These are phyloP conservation scores for Coleophora flavipennella DNA, from an alignment of 2,888 invertebrate genomes.

Conservation along the genomic window DNA sequence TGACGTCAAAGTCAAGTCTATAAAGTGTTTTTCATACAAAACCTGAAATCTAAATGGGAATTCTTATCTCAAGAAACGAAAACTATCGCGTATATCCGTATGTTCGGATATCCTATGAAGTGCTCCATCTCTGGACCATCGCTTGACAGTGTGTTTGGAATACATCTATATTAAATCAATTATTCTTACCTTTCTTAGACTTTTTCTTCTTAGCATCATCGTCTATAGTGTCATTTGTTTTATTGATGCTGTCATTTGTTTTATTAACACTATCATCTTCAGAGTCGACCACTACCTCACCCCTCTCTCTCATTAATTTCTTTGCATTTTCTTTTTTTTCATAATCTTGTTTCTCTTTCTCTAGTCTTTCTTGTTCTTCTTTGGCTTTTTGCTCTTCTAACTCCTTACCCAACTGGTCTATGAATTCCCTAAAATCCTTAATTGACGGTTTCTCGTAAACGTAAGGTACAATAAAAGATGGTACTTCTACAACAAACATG, in stretches of 20 bases:
- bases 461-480: conserved; percentile 94
- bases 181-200: conserved; percentile 36
- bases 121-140: no score
- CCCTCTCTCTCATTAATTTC: conserved; percentile 33
- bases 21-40: no score
- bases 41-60: no score
- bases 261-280: conserved; percentile 18
- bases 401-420: conserved; percentile 75
- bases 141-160: no score
- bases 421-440: conserved; percentile 82
- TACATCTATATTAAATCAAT: not conserved
- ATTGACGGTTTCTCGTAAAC: conserved; percentile 92
- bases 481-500: conserved; percentile 94
- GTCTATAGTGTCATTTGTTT: conserved; percentile 35
- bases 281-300: conserved; percentile 36
- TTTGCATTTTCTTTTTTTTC: conserved; percentile 35
- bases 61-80: no score
- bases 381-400: conserved; percentile 75
- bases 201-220: conserved; percentile 37
- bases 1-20: no score
- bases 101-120: no score
- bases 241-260: conserved; percentile 21
- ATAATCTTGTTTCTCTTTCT: conserved; percentile 40
- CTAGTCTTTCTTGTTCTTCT: conserved; percentile 55
- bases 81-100: no score